Evolutionary conservation across 2,888 invertebrate species (phyloP).

Genomic region (Macaria liturata): DNA sequence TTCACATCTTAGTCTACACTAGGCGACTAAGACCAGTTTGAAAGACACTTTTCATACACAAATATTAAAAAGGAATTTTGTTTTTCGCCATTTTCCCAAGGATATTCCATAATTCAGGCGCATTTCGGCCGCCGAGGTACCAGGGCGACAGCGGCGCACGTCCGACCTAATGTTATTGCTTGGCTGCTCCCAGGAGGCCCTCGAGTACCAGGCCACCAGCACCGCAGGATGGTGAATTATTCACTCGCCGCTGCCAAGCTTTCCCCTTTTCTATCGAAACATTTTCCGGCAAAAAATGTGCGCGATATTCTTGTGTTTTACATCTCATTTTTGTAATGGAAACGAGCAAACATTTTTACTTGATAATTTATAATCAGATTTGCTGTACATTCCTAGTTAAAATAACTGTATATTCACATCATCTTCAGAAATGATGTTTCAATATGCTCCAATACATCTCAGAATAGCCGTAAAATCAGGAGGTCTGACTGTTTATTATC

Average conservation of each 20-base stretch:
- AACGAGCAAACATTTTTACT: too few species aligned
- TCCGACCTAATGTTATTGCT: slow-evolving; percentile 76
- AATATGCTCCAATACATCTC: neutral
- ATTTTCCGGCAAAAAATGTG: slow-evolving; percentile 6
- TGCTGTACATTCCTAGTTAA: too few species aligned
- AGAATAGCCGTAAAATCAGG: slow-evolving; percentile 25
- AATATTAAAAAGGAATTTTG: too few species aligned
- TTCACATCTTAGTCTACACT: too few species aligned
- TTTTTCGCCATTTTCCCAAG: too few species aligned
- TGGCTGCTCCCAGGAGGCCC: slow-evolving; percentile 46
- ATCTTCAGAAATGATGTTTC: too few species aligned
- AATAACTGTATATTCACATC: too few species aligned
- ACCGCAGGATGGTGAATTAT: slow-evolving; percentile 22
- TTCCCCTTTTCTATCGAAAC: slow-evolving; percentile 17
- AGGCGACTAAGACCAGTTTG: too few species aligned
- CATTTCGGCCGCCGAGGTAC: slow-evolving; percentile 34
- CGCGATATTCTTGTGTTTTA: too few species aligned
- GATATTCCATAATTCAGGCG: slow-evolving; percentile 12
- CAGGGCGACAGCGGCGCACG: slow-evolving; percentile 61
- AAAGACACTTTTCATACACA: too few species aligned
- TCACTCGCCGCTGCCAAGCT: slow-evolving; percentile 17
- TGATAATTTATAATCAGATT: too few species aligned
- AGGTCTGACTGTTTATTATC: slow-evolving; percentile 42
- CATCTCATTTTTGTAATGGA: too few species aligned
- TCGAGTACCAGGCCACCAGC: slow-evolving; percentile 21